Conservation (phyloP, 1,140 invertebrate species). For the Colletes gigas region DNA sequence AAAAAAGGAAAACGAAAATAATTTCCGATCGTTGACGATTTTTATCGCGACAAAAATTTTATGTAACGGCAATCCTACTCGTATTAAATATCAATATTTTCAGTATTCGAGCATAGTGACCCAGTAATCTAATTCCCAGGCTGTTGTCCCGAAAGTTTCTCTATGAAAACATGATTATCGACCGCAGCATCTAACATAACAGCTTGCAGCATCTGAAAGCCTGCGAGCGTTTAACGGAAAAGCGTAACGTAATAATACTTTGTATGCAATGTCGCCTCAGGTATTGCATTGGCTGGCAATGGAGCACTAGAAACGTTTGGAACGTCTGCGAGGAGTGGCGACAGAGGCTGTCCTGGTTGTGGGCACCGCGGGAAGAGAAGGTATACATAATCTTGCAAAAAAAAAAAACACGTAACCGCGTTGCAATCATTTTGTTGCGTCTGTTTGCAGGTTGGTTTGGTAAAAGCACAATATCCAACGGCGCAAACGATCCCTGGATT, state of each 20-base stretch:
- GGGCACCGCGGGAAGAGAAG: slow-evolving; percentile 79
- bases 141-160: not conserved
- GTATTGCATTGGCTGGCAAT: slow-evolving; percentile 74
- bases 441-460: slow-evolving; percentile 74
- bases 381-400: slow-evolving; percentile 47
- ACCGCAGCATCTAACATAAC: not conserved
- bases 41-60: not conserved
- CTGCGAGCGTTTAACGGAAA: not conserved
- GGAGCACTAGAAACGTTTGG: slow-evolving; percentile 73
- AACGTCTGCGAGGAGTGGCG: slow-evolving; percentile 79
- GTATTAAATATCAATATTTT: slow-evolving; percentile 22
- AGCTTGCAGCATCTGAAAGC: not conserved
- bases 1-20: not conserved
- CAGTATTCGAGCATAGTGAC: slow-evolving; percentile 6
- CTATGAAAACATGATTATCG: slow-evolving; percentile 17
- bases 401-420: not conserved
- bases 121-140: slow-evolving; percentile 13
- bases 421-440: not conserved
- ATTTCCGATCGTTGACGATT: not conserved
- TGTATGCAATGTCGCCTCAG: slow-evolving; percentile 42
- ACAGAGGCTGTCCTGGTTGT: slow-evolving; percentile 77
- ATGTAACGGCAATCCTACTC: too few relatives aligned
- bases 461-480: slow-evolving; percentile 79
- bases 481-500: slow-evolving; percentile 76
- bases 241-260: slow-evolving; percentile 6